These are phyloP conservation scores for Stenchaetothrips biformis DNA, from an alignment of 2,888 invertebrate species.

Conservation along the genomic window DNA sequence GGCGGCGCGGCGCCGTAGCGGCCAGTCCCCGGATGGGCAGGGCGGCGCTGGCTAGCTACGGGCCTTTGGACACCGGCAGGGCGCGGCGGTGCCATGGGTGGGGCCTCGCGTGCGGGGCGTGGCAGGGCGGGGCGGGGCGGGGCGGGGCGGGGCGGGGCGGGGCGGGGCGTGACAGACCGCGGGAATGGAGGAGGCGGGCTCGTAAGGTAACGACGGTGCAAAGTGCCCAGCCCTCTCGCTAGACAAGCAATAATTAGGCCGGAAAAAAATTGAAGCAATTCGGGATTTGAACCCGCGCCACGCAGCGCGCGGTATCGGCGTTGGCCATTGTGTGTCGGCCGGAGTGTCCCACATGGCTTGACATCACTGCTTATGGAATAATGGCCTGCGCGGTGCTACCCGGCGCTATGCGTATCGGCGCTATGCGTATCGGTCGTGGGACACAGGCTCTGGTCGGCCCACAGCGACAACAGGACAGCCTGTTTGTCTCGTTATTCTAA, in stretches of 20 bases:
- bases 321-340: neutral
- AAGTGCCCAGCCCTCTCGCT: no score
- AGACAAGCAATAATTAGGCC: no score
- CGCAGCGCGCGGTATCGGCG: neutral
- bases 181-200: no score
- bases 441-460: neutral
- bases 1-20: neutral
- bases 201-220: no score
- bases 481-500: slow-evolving; percentile 25
- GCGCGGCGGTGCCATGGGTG: neutral
- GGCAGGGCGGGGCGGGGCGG: neutral
- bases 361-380: slow-evolving; percentile 1
- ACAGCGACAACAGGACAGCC: neutral
- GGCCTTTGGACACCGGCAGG: neutral
- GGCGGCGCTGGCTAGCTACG: no score
- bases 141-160: neutral
- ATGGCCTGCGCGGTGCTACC: neutral
- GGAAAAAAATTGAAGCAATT: no score
- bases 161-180: neutral
- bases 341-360: neutral
- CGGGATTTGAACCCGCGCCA: neutral
- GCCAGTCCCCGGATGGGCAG: no score
- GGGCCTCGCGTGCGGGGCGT: neutral
- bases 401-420: no score
- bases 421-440: neutral